Percentiles rank a stretch among this genome's conserved stretches.
Conservation (phyloP, 2,888 invertebrate genomes). For the Willowsia nigromaculata region DNA sequence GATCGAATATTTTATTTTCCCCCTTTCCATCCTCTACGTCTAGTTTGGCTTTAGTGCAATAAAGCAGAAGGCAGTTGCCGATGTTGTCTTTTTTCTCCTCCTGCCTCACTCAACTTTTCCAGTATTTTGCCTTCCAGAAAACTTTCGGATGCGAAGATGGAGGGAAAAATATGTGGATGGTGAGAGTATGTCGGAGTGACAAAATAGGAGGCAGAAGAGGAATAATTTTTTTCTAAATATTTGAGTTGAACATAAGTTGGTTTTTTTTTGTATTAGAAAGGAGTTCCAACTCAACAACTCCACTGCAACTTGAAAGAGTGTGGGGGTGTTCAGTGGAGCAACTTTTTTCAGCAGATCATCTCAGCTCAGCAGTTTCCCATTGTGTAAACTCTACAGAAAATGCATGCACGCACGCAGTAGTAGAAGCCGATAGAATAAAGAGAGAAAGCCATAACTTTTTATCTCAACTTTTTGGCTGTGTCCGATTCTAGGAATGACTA, state of each 20-base stretch:
- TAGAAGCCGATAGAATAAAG: neutral
- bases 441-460: neutral
- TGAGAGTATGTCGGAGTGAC: neutral
- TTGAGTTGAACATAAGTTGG: too few species aligned
- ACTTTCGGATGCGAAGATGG: neutral
- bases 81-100: neutral
- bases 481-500: neutral
- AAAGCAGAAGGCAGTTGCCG: neutral
- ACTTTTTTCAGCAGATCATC: slow-evolving; percentile 35
- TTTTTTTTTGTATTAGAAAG: neutral
- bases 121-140: neutral
- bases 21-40: neutral
- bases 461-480: neutral
- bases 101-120: neutral
- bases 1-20: slow-evolving; percentile 33
- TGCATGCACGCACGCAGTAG: neutral
- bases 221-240: neutral
- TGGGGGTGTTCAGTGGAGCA: slow-evolving; percentile 5
- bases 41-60: neutral
- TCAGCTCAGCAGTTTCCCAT: slow-evolving; percentile 39
- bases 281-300: neutral
- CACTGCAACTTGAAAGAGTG: neutral
- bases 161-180: neutral
- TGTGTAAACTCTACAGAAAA: neutral
- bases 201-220: neutral